Conservation (phyloP, 2,113 vertebrate species). For the Gracilinanus agilis region DNA sequence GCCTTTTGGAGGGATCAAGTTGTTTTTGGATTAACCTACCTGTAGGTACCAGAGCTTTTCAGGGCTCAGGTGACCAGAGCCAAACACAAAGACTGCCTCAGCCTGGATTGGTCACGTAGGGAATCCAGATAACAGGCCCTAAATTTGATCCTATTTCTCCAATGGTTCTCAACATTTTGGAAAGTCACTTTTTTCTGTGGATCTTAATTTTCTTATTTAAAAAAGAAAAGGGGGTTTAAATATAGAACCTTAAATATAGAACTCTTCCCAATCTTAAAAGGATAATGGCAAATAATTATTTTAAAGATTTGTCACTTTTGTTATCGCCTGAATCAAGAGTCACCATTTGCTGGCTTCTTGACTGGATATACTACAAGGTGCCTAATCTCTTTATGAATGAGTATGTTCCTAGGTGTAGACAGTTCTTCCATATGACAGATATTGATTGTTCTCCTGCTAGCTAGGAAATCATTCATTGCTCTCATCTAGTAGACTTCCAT, state of each 20-base stretch:
- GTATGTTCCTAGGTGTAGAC: not conserved
- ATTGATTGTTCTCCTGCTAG: not conserved
- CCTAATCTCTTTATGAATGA: not conserved
- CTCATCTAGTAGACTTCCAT: not conserved
- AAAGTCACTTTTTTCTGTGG: not conserved
- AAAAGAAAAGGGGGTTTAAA: not conserved
- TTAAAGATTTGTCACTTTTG: not conserved
- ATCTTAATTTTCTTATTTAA: not conserved
- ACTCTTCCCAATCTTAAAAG: not conserved
- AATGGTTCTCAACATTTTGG: too few species aligned
- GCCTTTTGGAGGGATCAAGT: too few species aligned
- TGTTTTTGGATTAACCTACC: too few species aligned
- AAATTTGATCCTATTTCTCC: too few species aligned
- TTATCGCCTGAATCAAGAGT: not conserved
- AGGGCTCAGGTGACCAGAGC: too few species aligned
- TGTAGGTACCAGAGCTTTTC: too few species aligned
- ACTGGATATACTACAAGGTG: not conserved
- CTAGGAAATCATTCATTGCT: not conserved
- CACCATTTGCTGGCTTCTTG: not conserved
- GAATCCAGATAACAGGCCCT: too few species aligned
- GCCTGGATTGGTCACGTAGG: too few species aligned
- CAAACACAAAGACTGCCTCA: too few species aligned
- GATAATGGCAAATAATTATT: not conserved
- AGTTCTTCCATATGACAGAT: not conserved
- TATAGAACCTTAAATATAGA: not conserved